Evolutionary conservation across 1,140 invertebrate species (phyloP).

Genomic region (Streblospio benedicti): DNA sequence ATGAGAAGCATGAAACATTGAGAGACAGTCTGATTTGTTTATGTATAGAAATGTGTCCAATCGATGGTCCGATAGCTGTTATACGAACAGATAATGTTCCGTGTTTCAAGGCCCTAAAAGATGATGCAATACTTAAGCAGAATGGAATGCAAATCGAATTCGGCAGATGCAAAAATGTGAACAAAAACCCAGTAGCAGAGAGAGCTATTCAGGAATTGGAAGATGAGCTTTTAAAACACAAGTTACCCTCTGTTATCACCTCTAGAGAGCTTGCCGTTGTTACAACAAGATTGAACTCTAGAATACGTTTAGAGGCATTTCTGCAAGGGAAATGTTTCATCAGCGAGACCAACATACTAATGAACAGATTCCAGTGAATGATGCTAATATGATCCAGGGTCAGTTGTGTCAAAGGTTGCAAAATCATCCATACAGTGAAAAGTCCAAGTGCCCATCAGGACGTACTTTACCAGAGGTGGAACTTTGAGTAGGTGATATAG

Average conservation of each 20-base stretch:
- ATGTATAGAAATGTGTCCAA: slow-evolving; percentile 6
- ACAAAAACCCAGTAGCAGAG: slow-evolving; percentile 24
- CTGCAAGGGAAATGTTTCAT: background rate
- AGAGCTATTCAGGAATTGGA: slow-evolving; percentile 8
- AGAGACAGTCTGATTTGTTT: background rate
- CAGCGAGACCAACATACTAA: too few relatives aligned
- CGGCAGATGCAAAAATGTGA: slow-evolving; percentile 19
- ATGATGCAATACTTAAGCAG: slow-evolving; percentile 13
- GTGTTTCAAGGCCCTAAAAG: slow-evolving; percentile 16
- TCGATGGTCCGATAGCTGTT: slow-evolving; percentile 18
- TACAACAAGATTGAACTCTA: background rate
- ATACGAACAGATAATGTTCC: slow-evolving; percentile 20
- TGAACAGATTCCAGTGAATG: background rate
- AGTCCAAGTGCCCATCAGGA: background rate
- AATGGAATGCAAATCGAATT: too few relatives aligned
- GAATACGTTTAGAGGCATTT: background rate
- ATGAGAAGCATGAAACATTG: background rate
- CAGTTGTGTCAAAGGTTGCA: background rate
- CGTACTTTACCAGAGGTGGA: too few relatives aligned
- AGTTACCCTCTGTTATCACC: background rate
- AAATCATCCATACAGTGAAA: background rate
- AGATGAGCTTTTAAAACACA: background rate
- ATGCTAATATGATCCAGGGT: background rate
- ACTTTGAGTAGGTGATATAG: background rate
- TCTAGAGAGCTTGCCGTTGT: background rate